Percentiles rank a stretch among this genome's conserved stretches.
Evolutionary conservation across 2,113 vertebrate species (phyloP).

Genomic region (Corythornis cristatus): DNA sequence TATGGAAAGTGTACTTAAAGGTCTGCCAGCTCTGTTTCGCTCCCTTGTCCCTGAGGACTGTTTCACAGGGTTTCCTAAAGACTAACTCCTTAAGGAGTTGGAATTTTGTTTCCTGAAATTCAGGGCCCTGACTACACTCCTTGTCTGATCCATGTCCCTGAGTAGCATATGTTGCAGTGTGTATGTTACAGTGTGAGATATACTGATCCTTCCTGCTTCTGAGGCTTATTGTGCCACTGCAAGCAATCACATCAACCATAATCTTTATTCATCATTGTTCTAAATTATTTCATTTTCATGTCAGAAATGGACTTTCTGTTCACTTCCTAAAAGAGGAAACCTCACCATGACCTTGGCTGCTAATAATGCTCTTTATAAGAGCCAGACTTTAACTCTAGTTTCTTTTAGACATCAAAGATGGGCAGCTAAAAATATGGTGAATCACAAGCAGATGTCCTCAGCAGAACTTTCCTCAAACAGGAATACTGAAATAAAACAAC

Average conservation of each 20-base stretch:
- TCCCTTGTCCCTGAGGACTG: too few relatives aligned
- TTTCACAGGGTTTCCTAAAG: too few relatives aligned
- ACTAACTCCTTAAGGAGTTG: too few relatives aligned
- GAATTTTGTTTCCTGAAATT: too few relatives aligned
- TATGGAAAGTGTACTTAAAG: too few relatives aligned
- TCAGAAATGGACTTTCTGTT: constrained; percentile 28
- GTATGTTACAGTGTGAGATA: background rate
- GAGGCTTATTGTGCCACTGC: background rate
- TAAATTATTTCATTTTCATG: background rate
- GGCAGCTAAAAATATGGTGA: background rate
- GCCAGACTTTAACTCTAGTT: background rate
- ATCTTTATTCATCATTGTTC: background rate
- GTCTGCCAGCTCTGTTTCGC: too few relatives aligned
- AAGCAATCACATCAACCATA: background rate
- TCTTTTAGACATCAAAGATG: background rate
- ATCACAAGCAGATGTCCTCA: background rate
- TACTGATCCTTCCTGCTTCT: background rate
- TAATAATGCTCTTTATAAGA: background rate
- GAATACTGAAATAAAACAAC: background rate
- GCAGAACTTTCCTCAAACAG: background rate
- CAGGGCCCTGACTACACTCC: too few relatives aligned
- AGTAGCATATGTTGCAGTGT: background rate
- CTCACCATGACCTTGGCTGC: background rate
- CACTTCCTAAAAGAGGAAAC: background rate
- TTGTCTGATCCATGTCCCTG: too few relatives aligned